phyloP scores from a whole-genome alignment of 1,140 invertebrate species.

The Hypothenemus hampei region DNA sequence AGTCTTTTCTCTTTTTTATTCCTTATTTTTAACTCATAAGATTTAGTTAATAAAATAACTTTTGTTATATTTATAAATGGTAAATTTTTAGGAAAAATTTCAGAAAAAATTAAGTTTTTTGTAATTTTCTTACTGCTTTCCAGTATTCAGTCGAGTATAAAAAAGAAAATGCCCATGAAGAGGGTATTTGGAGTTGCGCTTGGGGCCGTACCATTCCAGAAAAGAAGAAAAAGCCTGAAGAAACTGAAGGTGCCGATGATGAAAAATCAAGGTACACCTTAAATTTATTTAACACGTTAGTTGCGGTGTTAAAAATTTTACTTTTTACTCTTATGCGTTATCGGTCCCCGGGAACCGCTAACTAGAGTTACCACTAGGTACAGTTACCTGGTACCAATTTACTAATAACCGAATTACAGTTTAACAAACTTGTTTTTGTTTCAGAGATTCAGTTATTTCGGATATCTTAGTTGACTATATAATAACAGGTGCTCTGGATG shows the following conservation, averaged over 20 bases:
- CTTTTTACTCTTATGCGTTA: too few species aligned
- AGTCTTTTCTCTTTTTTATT: too few species aligned
- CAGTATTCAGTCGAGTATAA: slow-evolving; percentile 49
- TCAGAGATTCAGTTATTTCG: slow-evolving; percentile 56
- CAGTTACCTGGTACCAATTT: too few species aligned
- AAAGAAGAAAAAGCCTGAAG: slow-evolving; percentile 55
- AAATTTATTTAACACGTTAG: too few species aligned
- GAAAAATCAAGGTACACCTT: slow-evolving; percentile 49
- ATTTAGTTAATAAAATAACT: too few species aligned
- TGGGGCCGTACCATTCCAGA: slow-evolving; percentile 65
- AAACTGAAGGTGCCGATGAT: slow-evolving; percentile 50
- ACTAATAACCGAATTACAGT: too few species aligned
- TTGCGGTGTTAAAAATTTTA: too few species aligned
- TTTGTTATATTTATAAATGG: too few species aligned
- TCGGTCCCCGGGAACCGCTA: too few species aligned
- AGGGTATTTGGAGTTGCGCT: slow-evolving; percentile 87
- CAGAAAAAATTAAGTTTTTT: not conserved
- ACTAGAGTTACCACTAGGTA: too few species aligned
- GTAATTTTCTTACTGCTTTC: slow-evolving; percentile 2
- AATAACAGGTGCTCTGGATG: slow-evolving; percentile 90
- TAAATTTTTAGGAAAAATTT: not conserved
- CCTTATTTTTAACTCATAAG: too few species aligned
- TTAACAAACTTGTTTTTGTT: too few species aligned
- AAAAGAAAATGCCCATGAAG: slow-evolving; percentile 87
- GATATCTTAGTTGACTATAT: slow-evolving; percentile 68